Conservation (phyloP, 2,113 vertebrate species). For the Cyprinodon variegatus region DNA sequence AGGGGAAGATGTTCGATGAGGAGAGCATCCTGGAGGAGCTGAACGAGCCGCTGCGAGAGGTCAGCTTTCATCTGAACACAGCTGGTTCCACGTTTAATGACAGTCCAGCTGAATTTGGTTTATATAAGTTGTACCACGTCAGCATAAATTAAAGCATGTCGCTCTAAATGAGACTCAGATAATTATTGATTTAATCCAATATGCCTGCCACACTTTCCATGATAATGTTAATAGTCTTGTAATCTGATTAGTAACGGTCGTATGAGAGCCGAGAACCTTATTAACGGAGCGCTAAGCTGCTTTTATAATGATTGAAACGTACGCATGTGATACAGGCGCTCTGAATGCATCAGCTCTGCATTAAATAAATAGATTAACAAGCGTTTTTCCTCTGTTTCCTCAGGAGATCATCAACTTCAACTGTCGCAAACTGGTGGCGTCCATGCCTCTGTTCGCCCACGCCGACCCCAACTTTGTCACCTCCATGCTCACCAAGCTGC, state of each 20-base stretch:
- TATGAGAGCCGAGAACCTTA: conserved; percentile 49
- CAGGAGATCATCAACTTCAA: conserved; percentile 99
- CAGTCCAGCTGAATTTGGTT: background rate
- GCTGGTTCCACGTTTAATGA: background rate
- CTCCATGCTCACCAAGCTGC: conserved; percentile 95
- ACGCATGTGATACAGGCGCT: conserved; percentile 19
- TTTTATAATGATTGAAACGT: conserved; percentile 62
- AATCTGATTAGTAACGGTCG: conserved; percentile 68
- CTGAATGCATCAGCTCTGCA: background rate
- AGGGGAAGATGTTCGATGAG: conserved; percentile 99
- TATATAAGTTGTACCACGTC: background rate
- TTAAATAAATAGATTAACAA: background rate
- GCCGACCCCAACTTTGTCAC: conserved; percentile 98
- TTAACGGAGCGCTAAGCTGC: conserved; percentile 63
- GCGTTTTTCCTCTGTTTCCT: conserved; percentile 2
- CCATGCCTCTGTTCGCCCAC: conserved; percentile 97
- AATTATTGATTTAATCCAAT: conserved; percentile 53
- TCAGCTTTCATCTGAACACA: conserved; percentile 57
- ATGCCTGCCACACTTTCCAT: conserved; percentile 42
- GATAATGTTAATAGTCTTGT: conserved; percentile 60
- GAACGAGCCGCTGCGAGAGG: conserved; percentile 95
- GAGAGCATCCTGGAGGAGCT: conserved; percentile 97
- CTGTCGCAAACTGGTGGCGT: conserved; percentile 95
- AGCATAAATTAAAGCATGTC: conserved; percentile 2
- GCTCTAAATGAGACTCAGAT: conserved; percentile 37